Evolutionary conservation across 2,797 vertebrate species (phyloP), one percentile per base, ranked within the genome.

Genomic region (Enteromius paludinosus): DNA sequence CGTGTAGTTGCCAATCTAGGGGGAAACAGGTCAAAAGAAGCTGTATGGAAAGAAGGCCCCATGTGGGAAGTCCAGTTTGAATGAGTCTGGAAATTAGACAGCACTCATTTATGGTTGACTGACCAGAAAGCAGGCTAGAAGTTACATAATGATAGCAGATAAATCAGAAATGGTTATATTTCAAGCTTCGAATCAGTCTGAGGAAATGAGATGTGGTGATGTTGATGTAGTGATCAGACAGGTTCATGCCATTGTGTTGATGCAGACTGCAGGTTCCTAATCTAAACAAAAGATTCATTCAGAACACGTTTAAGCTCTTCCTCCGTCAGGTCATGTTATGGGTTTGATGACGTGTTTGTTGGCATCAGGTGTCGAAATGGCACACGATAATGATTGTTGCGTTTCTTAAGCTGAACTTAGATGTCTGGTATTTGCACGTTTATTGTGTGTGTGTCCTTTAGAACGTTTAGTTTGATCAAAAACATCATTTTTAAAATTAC

Each of bases 281-380:
- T 81, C 30, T 28, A 28, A 81, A 74, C 59, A 74, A 74, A 56
- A 41, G 7, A 18, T 82, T 75, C 14, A 74, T 74, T 73, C 61
- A 74, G 23, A 28, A 47, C 47, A 4, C 30, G 25, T 64, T 1
- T 65, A 65, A 65, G 45, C 45, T 28, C 45, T 66, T 54, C 45
- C 45, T 65, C 47, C 7, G 5, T 43, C 41, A 12, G n/a, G 28
- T 73, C 41, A 52, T 66, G 6, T 74, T 62, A 14, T 38, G 59
- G 54, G 70, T 74, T 52, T 65, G 41, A 73, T 73, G 43, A 56
- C 47, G 9, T 56, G 33, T 64, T 28, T 20, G 17, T 43, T 18
- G 62, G 30, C 64, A 73, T 81, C 45, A 41, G 70, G 59, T 65
- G 79, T 81, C 70, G 25, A 64, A 62, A 38, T 41, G 38, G 15